These are phyloP conservation scores for Ormyrus labotus DNA, from an alignment of 2,888 invertebrate species.

Conservation along the genomic window DNA sequence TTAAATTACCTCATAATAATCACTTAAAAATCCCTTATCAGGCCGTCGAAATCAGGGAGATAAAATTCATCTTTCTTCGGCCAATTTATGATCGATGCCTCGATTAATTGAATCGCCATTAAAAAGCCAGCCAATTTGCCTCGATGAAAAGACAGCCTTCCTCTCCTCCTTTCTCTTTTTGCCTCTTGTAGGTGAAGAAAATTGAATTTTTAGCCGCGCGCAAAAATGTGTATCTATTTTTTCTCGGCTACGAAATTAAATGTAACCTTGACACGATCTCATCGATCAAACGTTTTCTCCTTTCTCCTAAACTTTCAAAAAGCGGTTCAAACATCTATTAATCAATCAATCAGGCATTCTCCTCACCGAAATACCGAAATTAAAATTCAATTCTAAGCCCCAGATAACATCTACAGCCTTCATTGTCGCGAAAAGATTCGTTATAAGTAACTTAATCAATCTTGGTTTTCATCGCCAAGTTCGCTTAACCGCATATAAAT, in stretches of 20 bases:
- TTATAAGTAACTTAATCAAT: slow-evolving; percentile 14
- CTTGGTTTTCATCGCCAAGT: slow-evolving; percentile 2
- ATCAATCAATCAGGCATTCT: slow-evolving; percentile 31
- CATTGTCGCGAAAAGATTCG: slow-evolving; percentile 11
- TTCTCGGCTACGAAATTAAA: slow-evolving; percentile 19
- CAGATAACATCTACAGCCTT: slow-evolving; percentile 25
- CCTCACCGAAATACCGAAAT: slow-evolving; percentile 12
- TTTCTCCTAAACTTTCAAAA: slow-evolving; percentile 11
- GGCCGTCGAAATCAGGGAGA: background rate
- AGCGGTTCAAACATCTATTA: slow-evolving; percentile 6
- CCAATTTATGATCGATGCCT: background rate
- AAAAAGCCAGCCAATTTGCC: background rate
- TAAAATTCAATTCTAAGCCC: slow-evolving; percentile 26
- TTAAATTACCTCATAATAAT: background rate
- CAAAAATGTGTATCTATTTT: slow-evolving; percentile 7
- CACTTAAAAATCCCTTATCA: background rate
- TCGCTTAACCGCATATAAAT: slow-evolving; percentile 1
- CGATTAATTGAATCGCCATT: slow-evolving; percentile 30
- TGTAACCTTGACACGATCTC: slow-evolving; percentile 38
- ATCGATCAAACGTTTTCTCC: slow-evolving; percentile 36
- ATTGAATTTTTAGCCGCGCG: background rate
- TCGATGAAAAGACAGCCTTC: background rate
- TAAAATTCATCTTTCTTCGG: background rate
- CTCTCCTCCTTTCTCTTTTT: slow-evolving; percentile 32
- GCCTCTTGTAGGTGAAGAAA: slow-evolving; percentile 4